Conservation (phyloP, 2,888 invertebrate species). For the Papilio demoleus region DNA sequence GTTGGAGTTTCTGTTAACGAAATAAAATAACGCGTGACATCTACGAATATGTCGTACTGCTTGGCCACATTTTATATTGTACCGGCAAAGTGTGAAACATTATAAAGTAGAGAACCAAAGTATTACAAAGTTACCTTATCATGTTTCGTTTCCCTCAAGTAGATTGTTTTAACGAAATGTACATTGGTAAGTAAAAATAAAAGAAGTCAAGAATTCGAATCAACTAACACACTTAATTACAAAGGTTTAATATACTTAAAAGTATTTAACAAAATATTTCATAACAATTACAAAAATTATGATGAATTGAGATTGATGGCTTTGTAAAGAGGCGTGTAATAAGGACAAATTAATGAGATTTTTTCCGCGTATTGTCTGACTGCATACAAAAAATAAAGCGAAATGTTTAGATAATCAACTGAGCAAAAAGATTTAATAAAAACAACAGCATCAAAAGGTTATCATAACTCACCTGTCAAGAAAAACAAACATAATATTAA, state of each 20-base stretch:
- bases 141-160: too few species aligned
- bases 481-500: conserved; percentile 72
- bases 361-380: conserved; percentile 20
- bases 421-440: not conserved
- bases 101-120: too few species aligned
- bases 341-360: conserved; percentile 44
- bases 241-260: not conserved
- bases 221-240: conserved; percentile 15
- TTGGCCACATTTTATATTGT: too few species aligned
- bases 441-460: conserved; percentile 37
- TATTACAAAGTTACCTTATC: too few species aligned
- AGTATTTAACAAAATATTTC: not conserved
- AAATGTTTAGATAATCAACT: conserved; percentile 11
- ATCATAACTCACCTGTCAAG: conserved; percentile 69
- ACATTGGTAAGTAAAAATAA: too few species aligned
- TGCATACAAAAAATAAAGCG: not conserved
- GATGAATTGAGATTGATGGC: conserved; percentile 51
- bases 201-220: not conserved
- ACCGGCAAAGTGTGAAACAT: too few species aligned
- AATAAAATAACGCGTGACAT: too few species aligned
- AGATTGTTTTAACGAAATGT: too few species aligned
- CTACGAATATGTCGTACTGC: too few species aligned
- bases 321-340: conserved; percentile 38
- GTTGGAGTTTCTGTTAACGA: too few species aligned
- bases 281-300: conserved; percentile 2